phyloP scores from a whole-genome alignment of 2,113 vertebrate species.

The Dromiciops gliroides region DNA sequence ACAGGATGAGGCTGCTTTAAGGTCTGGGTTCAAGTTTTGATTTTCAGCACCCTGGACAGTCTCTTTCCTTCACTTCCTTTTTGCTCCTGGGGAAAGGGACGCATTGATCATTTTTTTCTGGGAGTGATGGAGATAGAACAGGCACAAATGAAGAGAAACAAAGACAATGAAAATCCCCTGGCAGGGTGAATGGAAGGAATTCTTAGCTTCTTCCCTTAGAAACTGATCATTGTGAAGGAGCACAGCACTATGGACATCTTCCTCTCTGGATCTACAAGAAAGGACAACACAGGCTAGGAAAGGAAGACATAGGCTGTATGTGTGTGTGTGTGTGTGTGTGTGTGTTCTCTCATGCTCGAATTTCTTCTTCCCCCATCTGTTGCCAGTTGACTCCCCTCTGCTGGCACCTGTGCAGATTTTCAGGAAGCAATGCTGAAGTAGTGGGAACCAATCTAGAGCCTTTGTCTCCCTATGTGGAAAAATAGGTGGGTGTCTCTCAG shows the following conservation, averaged over 20 bases:
- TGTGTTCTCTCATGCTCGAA: not conserved
- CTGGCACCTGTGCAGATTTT: not conserved
- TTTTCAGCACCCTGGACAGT: slow-evolving; percentile 19
- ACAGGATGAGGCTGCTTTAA: not conserved
- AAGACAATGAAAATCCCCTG: not conserved
- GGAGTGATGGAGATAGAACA: not conserved
- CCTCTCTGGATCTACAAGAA: not conserved
- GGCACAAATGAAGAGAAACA: not conserved
- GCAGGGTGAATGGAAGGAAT: not conserved
- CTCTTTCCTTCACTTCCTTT: slow-evolving; percentile 1
- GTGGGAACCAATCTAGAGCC: not conserved
- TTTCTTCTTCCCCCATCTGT: slow-evolving; percentile 20
- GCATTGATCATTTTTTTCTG: not conserved
- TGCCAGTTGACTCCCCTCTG: slow-evolving; percentile 13
- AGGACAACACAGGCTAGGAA: slow-evolving; percentile 13
- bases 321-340: not conserved
- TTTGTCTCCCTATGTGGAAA: slow-evolving; percentile 39
- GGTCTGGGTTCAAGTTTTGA: slow-evolving; percentile 13
- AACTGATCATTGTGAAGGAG: not conserved
- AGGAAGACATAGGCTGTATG: not conserved
- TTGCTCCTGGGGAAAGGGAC: not conserved
- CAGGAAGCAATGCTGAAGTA: slow-evolving; percentile 12
- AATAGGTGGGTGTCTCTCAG: not conserved
- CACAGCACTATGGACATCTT: not conserved
- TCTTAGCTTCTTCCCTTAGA: not conserved